Evolutionary conservation across 2,113 vertebrate genomes (phyloP).

Genomic region (Brachionichthys hirsutus): DNA sequence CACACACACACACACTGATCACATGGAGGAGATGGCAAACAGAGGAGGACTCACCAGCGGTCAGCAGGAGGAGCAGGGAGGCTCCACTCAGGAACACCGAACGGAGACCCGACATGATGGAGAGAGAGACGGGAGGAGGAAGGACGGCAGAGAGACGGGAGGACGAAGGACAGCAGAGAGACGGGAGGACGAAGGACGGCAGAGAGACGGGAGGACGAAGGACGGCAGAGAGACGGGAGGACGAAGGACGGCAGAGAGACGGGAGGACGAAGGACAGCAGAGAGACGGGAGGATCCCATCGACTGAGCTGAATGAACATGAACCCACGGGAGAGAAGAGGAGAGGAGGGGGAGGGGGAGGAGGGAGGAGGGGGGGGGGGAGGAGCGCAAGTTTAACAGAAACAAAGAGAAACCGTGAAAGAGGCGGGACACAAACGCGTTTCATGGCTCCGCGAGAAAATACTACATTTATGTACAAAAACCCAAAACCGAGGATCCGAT

Average conservation of each 20-base stretch:
- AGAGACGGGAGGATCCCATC: constrained; percentile 36
- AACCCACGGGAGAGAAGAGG: neutral
- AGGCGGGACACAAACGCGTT: neutral
- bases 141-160: neutral
- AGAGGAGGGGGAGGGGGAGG: neutral
- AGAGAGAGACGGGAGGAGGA: constrained; percentile 1
- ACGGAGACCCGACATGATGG: constrained; percentile 43
- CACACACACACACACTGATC: neutral
- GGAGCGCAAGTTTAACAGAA: constrained; percentile 40
- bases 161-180: constrained; percentile 32
- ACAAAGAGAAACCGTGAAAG: constrained; percentile 2
- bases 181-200: constrained; percentile 19
- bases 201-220: constrained; percentile 34
- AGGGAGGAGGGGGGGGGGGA: neutral
- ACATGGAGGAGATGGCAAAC: too few species aligned
- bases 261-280: constrained; percentile 20
- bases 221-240: constrained; percentile 30
- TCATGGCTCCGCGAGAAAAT: too few species aligned
- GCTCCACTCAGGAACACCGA: constrained; percentile 27
- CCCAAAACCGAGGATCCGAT: too few species aligned
- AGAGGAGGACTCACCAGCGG: constrained; percentile 50
- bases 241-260: constrained; percentile 13
- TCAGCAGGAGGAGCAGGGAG: constrained; percentile 39
- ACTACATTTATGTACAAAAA: too few species aligned
- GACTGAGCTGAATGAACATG: constrained; percentile 47